Base-by-base conservation (phyloP, 2,888 invertebrate species). In the Tenthredo notha region DNA sequence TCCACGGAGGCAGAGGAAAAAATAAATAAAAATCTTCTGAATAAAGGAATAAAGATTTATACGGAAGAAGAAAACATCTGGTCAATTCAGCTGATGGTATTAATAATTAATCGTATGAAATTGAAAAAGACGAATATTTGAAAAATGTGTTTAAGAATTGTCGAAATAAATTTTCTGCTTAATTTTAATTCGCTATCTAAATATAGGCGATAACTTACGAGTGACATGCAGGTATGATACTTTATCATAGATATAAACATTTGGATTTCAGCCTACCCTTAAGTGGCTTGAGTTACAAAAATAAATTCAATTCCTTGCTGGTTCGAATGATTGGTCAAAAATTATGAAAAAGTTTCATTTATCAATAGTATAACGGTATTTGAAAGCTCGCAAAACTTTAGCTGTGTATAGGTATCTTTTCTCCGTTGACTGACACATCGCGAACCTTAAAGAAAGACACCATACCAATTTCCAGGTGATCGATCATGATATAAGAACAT, bases 401-500 rank as follows among this genome's bases (percentile, higher is more conserved):
- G 7, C 10, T 40, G 6, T 40, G 6, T 33, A 33, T 3, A 25
- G 43, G 12, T 43, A 2, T 43, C 10, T 74, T 43, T 37, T 29
- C 18, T 9, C 33, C 70, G 15, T 37, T 33, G 37, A 10, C 25
- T 25, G 61, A 61, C 61, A 61, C 61, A 21, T 61, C 61, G 33
- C 70, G 70, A 18, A 74, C 40, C 61, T 61, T 61, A 25, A 25
- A 25, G 25, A 25, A 61, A 74, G 43, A 74, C 40, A n/a, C n/a
- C n/a, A 74, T 43, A 3, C 72, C 40, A 74, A 43, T 74, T 74
- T 74, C 40, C 40, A 74, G 72, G 72, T 21, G 72, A 74, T 74
- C 72, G 21, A 74, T 74, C 72, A 74, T 25, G 21, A 40, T 74
- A 9, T 43, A 43, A 40, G 43, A 74, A 40, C 72, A 21, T 74